phyloP scores from a whole-genome alignment of 2,797 vertebrate genomes.

The Masticophis lateralis region DNA sequence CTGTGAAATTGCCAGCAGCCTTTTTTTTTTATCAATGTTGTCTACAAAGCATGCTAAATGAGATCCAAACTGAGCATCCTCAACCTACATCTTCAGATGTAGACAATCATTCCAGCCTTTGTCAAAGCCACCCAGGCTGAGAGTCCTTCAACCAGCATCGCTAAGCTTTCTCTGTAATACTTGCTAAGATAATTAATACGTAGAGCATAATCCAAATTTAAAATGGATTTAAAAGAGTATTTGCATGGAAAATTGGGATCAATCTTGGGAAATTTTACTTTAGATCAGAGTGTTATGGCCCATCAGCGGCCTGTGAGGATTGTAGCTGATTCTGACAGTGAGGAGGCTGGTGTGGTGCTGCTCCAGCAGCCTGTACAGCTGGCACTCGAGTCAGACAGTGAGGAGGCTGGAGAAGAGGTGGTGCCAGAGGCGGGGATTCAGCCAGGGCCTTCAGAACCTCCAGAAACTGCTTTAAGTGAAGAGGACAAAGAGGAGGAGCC shows the following conservation, averaged over 20 bases:
- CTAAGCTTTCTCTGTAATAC: not conserved
- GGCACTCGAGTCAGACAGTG: too few species aligned
- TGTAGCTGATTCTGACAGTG: too few species aligned
- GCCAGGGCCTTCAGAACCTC: too few species aligned
- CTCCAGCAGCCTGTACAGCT: too few species aligned
- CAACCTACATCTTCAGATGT: not conserved
- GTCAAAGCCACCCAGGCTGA: not conserved
- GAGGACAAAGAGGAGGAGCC: too few species aligned
- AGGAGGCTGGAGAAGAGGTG: too few species aligned
- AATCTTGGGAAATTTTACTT: not conserved
- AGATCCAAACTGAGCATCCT: not conserved
- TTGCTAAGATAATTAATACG: not conserved
- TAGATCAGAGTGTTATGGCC: not conserved
- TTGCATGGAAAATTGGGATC: not conserved
- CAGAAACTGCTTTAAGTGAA: too few species aligned
- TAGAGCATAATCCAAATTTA: not conserved
- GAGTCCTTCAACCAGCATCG: not conserved
- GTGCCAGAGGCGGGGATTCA: too few species aligned
- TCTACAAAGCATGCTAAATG: not conserved
- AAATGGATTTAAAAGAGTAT: not conserved
- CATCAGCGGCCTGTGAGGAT: too few species aligned
- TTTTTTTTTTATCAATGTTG: not conserved
- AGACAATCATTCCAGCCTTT: not conserved
- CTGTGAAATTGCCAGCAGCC: not conserved
- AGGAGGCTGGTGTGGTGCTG: too few species aligned